These are phyloP conservation scores for Gymnoscopelus braueri DNA, from an alignment of 2,797 vertebrate species.

Conservation along the genomic window DNA sequence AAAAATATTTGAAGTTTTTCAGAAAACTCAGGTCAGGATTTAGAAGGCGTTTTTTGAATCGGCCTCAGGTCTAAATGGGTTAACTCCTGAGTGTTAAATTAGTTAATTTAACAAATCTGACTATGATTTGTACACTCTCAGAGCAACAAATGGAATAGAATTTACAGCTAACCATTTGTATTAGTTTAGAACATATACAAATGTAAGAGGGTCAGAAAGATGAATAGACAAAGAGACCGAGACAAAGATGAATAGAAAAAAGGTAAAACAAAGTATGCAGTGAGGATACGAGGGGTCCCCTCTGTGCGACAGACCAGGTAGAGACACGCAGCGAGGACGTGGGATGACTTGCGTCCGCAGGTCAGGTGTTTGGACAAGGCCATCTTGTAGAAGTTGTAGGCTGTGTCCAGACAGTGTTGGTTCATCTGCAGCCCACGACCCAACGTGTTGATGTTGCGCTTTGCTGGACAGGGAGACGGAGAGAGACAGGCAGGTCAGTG, in stretches of 20 bases:
- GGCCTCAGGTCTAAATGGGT: too few relatives aligned
- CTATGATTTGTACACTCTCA: too few relatives aligned
- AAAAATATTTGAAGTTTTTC: too few relatives aligned
- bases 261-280: background rate
- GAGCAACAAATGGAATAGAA: too few relatives aligned
- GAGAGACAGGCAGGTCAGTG: background rate
- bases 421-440: conserved; percentile 96
- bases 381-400: conserved; percentile 99
- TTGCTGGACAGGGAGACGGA: conserved; percentile 76
- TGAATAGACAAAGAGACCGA: too few relatives aligned
- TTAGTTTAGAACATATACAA: too few relatives aligned
- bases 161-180: too few relatives aligned
- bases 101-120: too few relatives aligned
- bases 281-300: conserved; percentile 97
- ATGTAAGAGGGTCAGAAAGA: too few relatives aligned
- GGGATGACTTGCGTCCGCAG: conserved; percentile 84
- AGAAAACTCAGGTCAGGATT: too few relatives aligned
- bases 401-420: conserved; percentile 94
- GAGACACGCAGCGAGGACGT: conserved; percentile 93
- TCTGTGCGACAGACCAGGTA: conserved; percentile 97
- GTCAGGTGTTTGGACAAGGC: conserved; percentile 91
- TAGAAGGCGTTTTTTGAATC: too few relatives aligned
- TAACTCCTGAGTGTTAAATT: too few relatives aligned
- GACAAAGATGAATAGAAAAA: background rate
- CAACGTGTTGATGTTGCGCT: conserved; percentile 89